Conservation (phyloP, 2,888 invertebrate genomes). For the Papilio gigon region DNA sequence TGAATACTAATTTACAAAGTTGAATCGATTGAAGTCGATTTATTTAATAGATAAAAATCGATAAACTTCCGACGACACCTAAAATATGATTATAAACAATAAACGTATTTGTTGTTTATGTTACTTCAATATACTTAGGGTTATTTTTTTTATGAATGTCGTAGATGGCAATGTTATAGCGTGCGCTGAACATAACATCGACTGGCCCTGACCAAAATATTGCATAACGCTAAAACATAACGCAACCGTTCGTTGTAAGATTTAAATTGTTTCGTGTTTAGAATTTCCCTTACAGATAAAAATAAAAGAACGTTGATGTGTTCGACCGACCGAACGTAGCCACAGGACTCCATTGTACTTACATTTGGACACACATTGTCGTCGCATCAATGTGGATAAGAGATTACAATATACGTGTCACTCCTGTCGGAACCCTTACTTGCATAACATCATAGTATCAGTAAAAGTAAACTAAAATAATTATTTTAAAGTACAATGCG, state of each 20-base stretch:
- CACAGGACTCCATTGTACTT: no score
- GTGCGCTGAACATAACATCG: slow-evolving; percentile 15
- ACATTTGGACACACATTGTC: no score
- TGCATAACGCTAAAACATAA: neutral
- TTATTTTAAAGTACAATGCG: no score
- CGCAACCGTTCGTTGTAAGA: neutral
- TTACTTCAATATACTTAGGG: neutral
- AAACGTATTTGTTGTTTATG: neutral
- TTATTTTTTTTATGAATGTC: slow-evolving; percentile 41
- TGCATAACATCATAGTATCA: neutral
- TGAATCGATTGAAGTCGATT: neutral
- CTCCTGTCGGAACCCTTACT: neutral
- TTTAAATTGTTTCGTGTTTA: neutral
- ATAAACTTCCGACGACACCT: neutral
- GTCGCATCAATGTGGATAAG: no score
- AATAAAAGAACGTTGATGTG: neutral
- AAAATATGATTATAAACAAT: neutral
- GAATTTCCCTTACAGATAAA: neutral
- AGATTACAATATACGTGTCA: no score
- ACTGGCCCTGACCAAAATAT: slow-evolving; percentile 29
- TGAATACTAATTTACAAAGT: neutral
- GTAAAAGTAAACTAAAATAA: neutral
- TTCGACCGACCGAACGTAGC: neutral
- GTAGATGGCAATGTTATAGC: slow-evolving; percentile 38
- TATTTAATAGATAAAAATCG: neutral